Evolutionary conservation across 1,140 invertebrate species (phyloP), one percentile per base, ranked within the genome.

Genomic region (Mercenaria mercenaria): DNA sequence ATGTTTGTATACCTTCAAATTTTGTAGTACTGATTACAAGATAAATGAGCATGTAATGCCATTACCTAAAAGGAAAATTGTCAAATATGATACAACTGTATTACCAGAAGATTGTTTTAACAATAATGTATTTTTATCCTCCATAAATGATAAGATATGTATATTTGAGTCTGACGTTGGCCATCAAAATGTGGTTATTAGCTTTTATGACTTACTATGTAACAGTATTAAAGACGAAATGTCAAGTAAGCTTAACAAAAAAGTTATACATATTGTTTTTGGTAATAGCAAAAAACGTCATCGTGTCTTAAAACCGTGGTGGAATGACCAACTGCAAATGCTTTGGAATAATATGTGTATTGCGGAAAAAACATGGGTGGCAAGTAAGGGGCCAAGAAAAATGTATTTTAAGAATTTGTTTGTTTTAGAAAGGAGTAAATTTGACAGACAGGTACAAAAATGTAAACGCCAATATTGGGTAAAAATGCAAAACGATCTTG

Each of bases 401-500:
- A n/a, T 10, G 18, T 47, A 47, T 47, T 47, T 47, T 47, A 47
- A 47, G 18, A 8, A 47, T 10, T 18, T 47, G 8, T 47, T 47
- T 47, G 43, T 47, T 47, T 47, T 47, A 10, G 43, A 47, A 47
- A 8, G 18, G 8, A 23, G 37, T 34, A 29, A n/a, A 29, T 69
- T 69, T 69, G 64, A 69, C 64, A 32, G 11, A 13, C 15, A n/a
- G n/a, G n/a, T n/a, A n/a, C n/a, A n/a, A n/a, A n/a, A n/a, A n/a
- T n/a, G n/a, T n/a, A n/a, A n/a, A 32, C 37, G 64, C 29, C 37
- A 69, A 39, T 29, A 39, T 4, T 79, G 74, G 74, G 8, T 79
- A 50, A 29, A n/a, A 52, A 13, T 79, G 74, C 81, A 84, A 69
- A 18, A 84, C n/a, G 56, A 84, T 11, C 43, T 84, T 67, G 26